A percentile compares a stretch with the other conserved stretches of the same genome.
Evolutionary conservation across 2,888 invertebrate genomes (phyloP).

Genomic region (Oegoconia quadripuncta): DNA sequence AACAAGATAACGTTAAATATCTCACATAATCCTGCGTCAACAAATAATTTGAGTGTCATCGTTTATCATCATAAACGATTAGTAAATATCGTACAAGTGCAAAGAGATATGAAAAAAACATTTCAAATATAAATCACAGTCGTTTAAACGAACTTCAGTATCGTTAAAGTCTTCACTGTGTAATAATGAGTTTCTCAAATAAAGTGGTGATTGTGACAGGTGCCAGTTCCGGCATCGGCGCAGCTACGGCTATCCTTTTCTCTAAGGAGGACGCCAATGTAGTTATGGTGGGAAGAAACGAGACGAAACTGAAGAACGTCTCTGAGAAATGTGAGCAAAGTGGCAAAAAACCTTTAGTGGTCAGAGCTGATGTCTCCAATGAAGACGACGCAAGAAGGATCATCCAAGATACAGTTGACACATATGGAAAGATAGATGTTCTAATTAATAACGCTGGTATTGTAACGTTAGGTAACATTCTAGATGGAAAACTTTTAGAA

Average conservation of each 20-base stretch:
- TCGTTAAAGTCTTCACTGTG: not conserved
- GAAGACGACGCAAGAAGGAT: slow-evolving; percentile 31
- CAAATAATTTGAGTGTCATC: too few relatives aligned
- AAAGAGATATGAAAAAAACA: too few relatives aligned
- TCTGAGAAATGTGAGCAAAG: slow-evolving; percentile 21
- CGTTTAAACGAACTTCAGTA: not conserved
- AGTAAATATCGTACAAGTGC: too few relatives aligned
- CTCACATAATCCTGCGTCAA: too few relatives aligned
- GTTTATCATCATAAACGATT: slow-evolving; percentile 24
- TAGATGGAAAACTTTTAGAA: slow-evolving; percentile 27
- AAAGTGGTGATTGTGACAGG: slow-evolving; percentile 41
- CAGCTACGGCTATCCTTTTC: slow-evolving; percentile 29
- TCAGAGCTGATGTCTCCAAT: slow-evolving; percentile 36
- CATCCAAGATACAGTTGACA: slow-evolving; percentile 30
- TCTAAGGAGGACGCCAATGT: slow-evolving; percentile 35
- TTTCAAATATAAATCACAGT: not conserved
- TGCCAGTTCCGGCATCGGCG: slow-evolving; percentile 39
- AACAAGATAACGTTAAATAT: too few relatives aligned
- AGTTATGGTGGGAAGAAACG: slow-evolving; percentile 35
- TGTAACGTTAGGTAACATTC: slow-evolving; percentile 17
- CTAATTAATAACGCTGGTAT: slow-evolving; percentile 44
- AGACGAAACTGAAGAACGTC: slow-evolving; percentile 28
- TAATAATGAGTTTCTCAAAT: slow-evolving; percentile 21
- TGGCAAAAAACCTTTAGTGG: slow-evolving; percentile 25
- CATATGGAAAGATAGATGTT: slow-evolving; percentile 39